Conservation (phyloP, 2,888 invertebrate genomes). For the Neoaliturus tenellus region DNA sequence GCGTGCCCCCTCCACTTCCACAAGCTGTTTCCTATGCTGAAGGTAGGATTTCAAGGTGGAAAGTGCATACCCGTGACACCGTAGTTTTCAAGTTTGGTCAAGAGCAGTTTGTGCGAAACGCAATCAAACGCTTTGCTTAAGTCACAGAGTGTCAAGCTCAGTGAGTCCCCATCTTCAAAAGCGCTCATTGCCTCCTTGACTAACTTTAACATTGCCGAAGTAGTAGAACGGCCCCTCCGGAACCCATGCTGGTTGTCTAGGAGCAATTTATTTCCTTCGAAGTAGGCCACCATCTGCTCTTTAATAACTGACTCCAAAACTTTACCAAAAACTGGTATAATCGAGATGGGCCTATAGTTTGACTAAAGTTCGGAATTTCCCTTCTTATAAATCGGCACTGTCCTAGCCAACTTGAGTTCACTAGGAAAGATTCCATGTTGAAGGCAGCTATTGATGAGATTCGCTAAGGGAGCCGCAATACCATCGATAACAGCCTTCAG, state of each 20-base stretch:
- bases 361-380: not conserved
- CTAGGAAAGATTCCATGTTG: not conserved
- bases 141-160: constrained; percentile 19
- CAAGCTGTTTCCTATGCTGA: not conserved
- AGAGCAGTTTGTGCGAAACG: not conserved
- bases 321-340: not conserved
- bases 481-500: not conserved
- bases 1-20: not conserved
- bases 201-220: not conserved
- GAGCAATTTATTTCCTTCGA: not conserved
- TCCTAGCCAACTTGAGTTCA: not conserved
- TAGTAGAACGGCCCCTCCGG: not conserved
- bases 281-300: not conserved
- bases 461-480: not conserved
- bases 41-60: not conserved
- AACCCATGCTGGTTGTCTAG: not conserved
- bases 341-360: constrained; percentile 12
- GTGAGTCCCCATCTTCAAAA: constrained; percentile 14
- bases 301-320: not conserved
- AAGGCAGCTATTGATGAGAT: not conserved
- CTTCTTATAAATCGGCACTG: not conserved
- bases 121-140: constrained; percentile 40
- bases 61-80: not conserved
- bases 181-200: not conserved
- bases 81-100: not conserved